phyloP scores from a whole-genome alignment of 2,797 vertebrate genomes.

The Bovichtus diacanthus region DNA sequence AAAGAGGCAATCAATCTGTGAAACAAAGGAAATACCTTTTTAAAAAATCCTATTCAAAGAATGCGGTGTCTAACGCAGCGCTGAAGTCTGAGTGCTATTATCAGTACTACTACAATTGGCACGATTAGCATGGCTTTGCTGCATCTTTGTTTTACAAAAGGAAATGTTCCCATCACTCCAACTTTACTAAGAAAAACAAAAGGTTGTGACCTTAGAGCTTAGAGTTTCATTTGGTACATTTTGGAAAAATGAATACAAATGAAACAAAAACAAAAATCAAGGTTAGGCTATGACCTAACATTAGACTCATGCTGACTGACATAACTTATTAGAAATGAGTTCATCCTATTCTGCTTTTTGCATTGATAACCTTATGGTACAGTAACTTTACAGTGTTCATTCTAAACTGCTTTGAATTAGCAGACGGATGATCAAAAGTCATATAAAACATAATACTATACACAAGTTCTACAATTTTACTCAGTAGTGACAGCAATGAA shows the following conservation, averaged over 20 bases:
- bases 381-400: neutral
- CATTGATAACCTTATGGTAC: neutral
- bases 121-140: no score
- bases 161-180: neutral
- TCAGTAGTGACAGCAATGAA: no score
- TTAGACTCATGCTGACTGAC: neutral
- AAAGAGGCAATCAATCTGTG: neutral
- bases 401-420: neutral
- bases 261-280: rapidly evolving
- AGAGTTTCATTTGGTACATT: neutral
- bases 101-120: neutral
- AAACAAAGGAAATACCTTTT: neutral
- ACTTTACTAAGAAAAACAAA: constrained; percentile 1
- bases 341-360: neutral
- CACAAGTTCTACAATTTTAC: neutral
- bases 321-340: neutral
- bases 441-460: neutral
- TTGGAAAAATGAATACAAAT: neutral
- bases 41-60: neutral
- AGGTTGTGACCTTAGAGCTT: no score
- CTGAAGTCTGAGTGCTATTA: neutral
- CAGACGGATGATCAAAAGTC: no score
- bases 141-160: neutral
- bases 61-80: neutral
- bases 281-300: no score